Evolutionary conservation across 1,140 invertebrate species (phyloP).

Genomic region (Drosophila sulfurigaster): DNA sequence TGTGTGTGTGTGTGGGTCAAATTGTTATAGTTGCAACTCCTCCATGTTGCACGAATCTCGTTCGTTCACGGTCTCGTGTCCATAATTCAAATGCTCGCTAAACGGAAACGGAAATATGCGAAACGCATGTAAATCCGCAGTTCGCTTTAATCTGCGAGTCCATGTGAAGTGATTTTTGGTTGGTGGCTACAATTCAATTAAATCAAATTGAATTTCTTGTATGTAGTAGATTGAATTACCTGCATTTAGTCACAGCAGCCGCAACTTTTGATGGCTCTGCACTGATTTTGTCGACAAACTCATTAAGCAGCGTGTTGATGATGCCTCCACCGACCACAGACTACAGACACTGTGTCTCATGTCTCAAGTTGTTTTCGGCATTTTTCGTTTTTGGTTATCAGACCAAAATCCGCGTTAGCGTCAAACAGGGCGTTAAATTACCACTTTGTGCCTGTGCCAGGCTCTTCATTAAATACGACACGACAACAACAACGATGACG

Average conservation of each 20-base stretch:
- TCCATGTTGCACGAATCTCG: not conserved
- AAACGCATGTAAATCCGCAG: conserved; percentile 60
- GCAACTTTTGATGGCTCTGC: conserved; percentile 58
- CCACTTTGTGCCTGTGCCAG: conserved; percentile 58
- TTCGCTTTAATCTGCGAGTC: conserved; percentile 27
- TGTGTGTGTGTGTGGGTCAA: conserved; percentile 36
- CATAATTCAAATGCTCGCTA: conserved; percentile 70
- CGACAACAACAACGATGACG: conserved; percentile 24
- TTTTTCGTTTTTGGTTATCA: conserved; percentile 18
- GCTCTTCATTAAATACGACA: conserved; percentile 65
- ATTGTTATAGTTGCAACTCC: conserved; percentile 10
- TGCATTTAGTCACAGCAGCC: conserved; percentile 51
- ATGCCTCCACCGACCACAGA: not conserved
- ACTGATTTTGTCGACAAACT: conserved; percentile 53
- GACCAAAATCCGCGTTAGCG: conserved; percentile 31
- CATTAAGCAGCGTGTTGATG: conserved; percentile 41
- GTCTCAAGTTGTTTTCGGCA: conserved; percentile 19
- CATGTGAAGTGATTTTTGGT: not conserved
- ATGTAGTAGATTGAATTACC: conserved; percentile 66
- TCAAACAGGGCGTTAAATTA: conserved; percentile 77
- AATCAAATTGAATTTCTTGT: conserved; percentile 59
- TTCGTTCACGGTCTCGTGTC: conserved; percentile 11
- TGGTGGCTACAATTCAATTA: conserved; percentile 62
- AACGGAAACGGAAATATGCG: conserved; percentile 68
- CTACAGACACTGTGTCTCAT: conserved; percentile 4